These are phyloP conservation scores for Ptilorrhoa leucosticta DNA, from an alignment of 2,113 vertebrate genomes.

Conservation along the genomic window DNA sequence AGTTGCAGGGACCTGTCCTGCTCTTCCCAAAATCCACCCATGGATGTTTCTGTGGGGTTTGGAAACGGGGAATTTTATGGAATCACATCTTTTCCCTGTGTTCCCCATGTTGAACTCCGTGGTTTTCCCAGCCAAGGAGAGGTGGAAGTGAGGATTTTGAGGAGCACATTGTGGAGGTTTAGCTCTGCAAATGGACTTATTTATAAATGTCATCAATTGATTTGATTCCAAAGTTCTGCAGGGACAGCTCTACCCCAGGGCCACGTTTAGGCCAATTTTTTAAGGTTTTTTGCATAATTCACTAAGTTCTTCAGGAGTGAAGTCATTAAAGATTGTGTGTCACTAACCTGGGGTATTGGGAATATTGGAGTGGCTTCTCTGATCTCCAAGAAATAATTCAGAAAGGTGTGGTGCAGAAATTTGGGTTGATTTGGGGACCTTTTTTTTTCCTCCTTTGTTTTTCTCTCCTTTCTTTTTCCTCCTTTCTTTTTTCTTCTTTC, in stretches of 20 bases:
- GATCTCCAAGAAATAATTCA: background rate
- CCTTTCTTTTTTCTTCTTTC: background rate
- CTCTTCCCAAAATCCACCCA: background rate
- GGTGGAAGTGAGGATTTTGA: background rate
- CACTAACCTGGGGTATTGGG: background rate
- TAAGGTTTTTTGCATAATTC: background rate
- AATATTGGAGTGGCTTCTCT: background rate
- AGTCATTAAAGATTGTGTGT: background rate
- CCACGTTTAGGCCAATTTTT: rapidly evolving
- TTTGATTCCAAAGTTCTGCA: background rate
- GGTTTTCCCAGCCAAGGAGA: background rate
- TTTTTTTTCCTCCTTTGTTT: background rate
- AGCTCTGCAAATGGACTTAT: background rate
- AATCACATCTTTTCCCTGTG: background rate
- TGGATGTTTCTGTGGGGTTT: background rate
- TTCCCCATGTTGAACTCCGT: rapidly evolving
- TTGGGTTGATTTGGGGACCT: background rate
- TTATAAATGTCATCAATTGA: background rate
- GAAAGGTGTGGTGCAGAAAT: background rate
- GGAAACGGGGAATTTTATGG: background rate
- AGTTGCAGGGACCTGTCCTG: background rate
- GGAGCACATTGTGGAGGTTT: background rate
- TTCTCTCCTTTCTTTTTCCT: rapidly evolving
- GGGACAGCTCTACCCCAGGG: background rate
- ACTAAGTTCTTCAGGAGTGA: background rate